Percentiles rank a stretch among this genome's conserved stretches.
Evolutionary conservation across 2,113 vertebrate species (phyloP).

Genomic region (Engystomops pustulosus): DNA sequence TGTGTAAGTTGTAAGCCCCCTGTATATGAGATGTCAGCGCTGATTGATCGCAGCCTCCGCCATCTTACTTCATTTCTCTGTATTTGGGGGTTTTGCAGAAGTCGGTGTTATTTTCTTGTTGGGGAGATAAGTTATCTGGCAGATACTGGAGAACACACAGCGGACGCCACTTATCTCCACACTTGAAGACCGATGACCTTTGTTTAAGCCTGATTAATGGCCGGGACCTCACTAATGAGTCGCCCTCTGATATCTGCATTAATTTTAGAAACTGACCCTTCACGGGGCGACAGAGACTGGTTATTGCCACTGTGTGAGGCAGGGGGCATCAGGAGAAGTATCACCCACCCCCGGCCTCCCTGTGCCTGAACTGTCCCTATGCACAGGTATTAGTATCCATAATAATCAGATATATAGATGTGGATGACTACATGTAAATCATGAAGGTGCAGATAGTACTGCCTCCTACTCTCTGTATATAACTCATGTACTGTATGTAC

Average conservation of each 20-base stretch:
- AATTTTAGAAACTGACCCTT: slow-evolving; percentile 1
- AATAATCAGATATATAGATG: too few relatives aligned
- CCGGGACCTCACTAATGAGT: not conserved
- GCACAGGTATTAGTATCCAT: too few relatives aligned
- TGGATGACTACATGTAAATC: too few relatives aligned
- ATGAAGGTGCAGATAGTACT: too few relatives aligned
- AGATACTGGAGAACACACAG: not conserved
- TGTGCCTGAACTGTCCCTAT: not conserved
- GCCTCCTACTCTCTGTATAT: too few relatives aligned
- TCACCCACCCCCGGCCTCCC: not conserved
- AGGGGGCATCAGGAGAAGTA: not conserved
- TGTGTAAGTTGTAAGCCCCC: not conserved
- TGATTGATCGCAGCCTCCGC: not conserved
- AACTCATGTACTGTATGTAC: too few relatives aligned
- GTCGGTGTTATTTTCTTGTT: not conserved
- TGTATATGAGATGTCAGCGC: not conserved
- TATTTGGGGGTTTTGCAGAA: not conserved
- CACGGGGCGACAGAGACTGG: not conserved
- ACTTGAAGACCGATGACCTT: slow-evolving; percentile 29
- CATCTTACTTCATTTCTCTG: too few relatives aligned
- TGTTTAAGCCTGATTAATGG: slow-evolving; percentile 34
- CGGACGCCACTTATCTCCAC: not conserved
- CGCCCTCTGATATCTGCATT: not conserved
- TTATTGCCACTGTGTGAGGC: not conserved
- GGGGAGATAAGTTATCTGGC: slow-evolving; percentile 34